These are phyloP conservation scores for Elysia chlorotica DNA, from an alignment of 1,140 invertebrate species.

Conservation along the genomic window DNA sequence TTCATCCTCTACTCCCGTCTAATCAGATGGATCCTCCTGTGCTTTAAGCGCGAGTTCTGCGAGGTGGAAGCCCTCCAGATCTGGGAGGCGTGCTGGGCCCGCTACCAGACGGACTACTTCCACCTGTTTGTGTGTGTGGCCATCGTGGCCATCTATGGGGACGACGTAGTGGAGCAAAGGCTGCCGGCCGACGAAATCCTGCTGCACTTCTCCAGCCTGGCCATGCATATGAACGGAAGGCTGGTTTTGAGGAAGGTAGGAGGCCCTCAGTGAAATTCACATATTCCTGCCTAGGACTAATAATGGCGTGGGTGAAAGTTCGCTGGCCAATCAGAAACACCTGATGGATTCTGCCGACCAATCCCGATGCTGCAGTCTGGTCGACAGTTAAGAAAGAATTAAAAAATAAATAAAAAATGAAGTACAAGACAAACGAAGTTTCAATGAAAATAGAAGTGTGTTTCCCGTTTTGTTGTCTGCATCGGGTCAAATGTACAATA, in stretches of 20 bases:
- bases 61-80: conserved; percentile 83
- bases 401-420: too few species aligned
- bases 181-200: conserved; percentile 91
- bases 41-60: conserved; percentile 80
- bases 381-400: too few species aligned
- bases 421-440: too few species aligned
- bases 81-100: conserved; percentile 95
- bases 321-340: too few species aligned
- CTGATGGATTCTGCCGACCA: too few species aligned
- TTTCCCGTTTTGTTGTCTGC: too few species aligned
- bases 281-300: too few species aligned
- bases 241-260: conserved; percentile 81
- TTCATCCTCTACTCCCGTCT: too few species aligned
- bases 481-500: too few species aligned
- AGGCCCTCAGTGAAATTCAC: not conserved
- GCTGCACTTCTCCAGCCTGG: conserved; percentile 89
- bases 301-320: too few species aligned
- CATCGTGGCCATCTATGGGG: conserved; percentile 88
- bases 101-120: conserved; percentile 91
- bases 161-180: conserved; percentile 84
- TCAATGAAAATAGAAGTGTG: too few species aligned
- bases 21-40: conserved; percentile 95
- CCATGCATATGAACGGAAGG: conserved; percentile 95
- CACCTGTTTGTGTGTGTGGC: conserved; percentile 89
- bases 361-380: too few species aligned